These are phyloP conservation scores for Sebastes kiyomatsui DNA, from an alignment of 2,797 vertebrate genomes.

Conservation along the genomic window DNA sequence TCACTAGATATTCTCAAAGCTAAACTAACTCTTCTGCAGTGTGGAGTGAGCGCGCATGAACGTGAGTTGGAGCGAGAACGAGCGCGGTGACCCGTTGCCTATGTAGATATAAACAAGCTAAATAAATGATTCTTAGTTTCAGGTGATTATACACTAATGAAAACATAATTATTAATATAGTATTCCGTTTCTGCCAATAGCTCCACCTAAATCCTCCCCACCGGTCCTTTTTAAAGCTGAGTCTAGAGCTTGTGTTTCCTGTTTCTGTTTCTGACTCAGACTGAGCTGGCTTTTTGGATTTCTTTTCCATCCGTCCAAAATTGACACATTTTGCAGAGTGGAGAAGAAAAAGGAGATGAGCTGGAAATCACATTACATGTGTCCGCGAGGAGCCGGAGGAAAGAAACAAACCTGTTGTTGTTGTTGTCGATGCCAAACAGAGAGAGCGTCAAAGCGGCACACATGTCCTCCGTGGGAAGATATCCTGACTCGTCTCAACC, in stretches of 20 bases:
- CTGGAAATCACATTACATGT: not conserved
- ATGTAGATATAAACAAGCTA: too few species aligned
- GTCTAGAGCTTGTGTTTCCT: not conserved
- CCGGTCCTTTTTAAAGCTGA: too few species aligned
- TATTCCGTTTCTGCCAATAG: too few species aligned
- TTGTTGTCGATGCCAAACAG: not conserved
- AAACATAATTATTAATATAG: too few species aligned
- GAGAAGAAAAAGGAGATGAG: not conserved
- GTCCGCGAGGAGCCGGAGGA: not conserved
- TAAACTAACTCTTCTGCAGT: too few species aligned
- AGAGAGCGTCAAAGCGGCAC: not conserved
- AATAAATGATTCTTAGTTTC: rapidly evolving
- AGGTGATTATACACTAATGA: too few species aligned
- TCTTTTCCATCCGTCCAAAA: not conserved
- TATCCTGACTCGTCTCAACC: not conserved
- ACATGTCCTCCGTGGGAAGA: not conserved
- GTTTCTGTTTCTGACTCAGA: not conserved
- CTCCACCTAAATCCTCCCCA: too few species aligned
- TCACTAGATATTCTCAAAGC: too few species aligned
- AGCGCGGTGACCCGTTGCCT: too few species aligned
- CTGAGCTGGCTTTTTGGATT: not conserved
- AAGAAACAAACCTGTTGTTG: not conserved
- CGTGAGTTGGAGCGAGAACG: too few species aligned
- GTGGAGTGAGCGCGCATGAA: rapidly evolving
- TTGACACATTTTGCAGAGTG: not conserved